These are phyloP conservation scores for Cylas formicarius DNA, from an alignment of 1,140 invertebrate species.

Conservation along the genomic window DNA sequence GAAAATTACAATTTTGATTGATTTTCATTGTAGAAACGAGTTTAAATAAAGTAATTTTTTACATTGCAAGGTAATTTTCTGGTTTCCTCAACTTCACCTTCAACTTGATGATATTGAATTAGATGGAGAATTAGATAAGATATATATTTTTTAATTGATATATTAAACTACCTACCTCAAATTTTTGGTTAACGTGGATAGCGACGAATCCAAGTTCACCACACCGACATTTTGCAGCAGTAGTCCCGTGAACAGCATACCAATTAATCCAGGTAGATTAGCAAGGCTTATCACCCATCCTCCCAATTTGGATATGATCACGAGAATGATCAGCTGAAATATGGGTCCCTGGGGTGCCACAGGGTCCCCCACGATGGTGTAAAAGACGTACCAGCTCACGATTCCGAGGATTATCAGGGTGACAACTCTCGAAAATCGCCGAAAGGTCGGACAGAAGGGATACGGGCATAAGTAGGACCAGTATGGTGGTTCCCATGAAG, in stretches of 20 bases:
- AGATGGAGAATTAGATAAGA: not conserved
- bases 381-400: constrained; percentile 70
- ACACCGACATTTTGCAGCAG: constrained; percentile 66
- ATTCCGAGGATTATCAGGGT: constrained; percentile 57
- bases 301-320: constrained; percentile 70
- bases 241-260: constrained; percentile 78
- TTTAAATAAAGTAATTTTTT: no score
- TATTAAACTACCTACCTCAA: constrained; percentile 50
- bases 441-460: constrained; percentile 71
- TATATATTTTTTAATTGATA: not conserved
- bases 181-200: constrained; percentile 54
- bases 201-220: constrained; percentile 59
- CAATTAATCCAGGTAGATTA: constrained; percentile 75
- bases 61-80: no score
- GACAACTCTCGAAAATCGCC: constrained; percentile 64
- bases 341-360: constrained; percentile 66
- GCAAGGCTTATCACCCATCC: constrained; percentile 70
- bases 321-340: constrained; percentile 67
- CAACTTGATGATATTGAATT: no score
- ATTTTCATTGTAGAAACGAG: no score
- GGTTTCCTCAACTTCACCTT: no score
- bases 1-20: no score
- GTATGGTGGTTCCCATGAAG: constrained; percentile 67
- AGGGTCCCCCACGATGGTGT: constrained; percentile 52
- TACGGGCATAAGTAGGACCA: constrained; percentile 72